Conservation (phyloP, 2,888 invertebrate genomes). For the Melinopterus prodromus region DNA sequence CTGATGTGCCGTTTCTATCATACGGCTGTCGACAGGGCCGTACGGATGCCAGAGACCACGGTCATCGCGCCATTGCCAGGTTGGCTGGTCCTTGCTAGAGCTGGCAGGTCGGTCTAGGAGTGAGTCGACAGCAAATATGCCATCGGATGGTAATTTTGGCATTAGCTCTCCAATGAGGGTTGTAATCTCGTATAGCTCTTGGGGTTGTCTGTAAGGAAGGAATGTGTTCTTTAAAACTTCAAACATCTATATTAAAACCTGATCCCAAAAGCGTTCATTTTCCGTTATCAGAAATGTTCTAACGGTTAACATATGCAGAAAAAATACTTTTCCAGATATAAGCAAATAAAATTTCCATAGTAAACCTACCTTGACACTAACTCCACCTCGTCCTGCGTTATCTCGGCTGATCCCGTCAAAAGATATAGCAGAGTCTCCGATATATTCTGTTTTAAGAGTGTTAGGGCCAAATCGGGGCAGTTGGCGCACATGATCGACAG, state of each 20-base stretch:
- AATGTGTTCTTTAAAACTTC: not conserved
- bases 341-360: too few relatives aligned
- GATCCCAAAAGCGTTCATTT: not conserved
- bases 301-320: not conserved
- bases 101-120: slow-evolving; percentile 80
- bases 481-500: slow-evolving; percentile 95
- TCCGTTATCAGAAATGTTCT: not conserved
- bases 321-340: not conserved
- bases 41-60: slow-evolving; percentile 92
- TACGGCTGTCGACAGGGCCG: slow-evolving; percentile 90
- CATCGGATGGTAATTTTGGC: slow-evolving; percentile 94
- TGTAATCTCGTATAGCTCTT: slow-evolving; percentile 97
- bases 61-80: slow-evolving; percentile 99
- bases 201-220: slow-evolving; percentile 67
- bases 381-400: slow-evolving; percentile 74
- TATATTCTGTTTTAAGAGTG: slow-evolving; percentile 92
- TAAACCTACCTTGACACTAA: slow-evolving; percentile 74
- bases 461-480: slow-evolving; percentile 93
- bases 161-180: slow-evolving; percentile 96
- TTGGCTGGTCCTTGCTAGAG: slow-evolving; percentile 77
- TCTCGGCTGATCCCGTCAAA: slow-evolving; percentile 83
- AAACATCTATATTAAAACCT: slow-evolving; percentile 15
- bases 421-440: slow-evolving; percentile 94
- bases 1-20: slow-evolving; percentile 94
- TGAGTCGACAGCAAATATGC: slow-evolving; percentile 93